phyloP scores from a whole-genome alignment of 2,113 vertebrate species.

The Centropus unirufus region DNA sequence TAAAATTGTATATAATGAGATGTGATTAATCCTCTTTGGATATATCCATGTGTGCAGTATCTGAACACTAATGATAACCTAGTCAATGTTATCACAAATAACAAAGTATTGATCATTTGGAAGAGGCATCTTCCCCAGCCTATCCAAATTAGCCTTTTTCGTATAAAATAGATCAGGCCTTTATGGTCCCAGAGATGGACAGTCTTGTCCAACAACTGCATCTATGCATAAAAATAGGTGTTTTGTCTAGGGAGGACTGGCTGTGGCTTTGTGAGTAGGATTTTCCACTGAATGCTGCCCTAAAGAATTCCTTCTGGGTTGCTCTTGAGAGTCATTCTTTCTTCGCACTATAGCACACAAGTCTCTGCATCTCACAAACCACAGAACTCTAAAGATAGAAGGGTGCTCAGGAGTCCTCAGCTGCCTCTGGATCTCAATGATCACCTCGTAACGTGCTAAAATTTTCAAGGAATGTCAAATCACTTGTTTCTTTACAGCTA shows the following conservation, averaged over 20 bases:
- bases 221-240: neutral
- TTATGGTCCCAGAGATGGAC: neutral
- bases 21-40: neutral
- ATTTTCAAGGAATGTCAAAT: neutral
- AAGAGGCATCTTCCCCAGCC: neutral
- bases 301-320: neutral
- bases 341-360: neutral
- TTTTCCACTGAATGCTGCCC: neutral
- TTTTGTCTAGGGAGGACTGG: neutral
- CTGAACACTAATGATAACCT: neutral
- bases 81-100: neutral
- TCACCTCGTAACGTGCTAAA: neutral
- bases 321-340: neutral
- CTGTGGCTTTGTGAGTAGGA: neutral
- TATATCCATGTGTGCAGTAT: neutral
- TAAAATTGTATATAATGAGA: neutral
- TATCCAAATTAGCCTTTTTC: neutral
- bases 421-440: neutral
- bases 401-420: neutral
- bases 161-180: neutral
- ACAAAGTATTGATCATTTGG: neutral
- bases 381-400: neutral
- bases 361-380: neutral
- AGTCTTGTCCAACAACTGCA: neutral
- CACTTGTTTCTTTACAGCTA: neutral